Evolutionary conservation across 2,113 vertebrate species (phyloP).

Genomic region (Ibidorhyncha struthersii): DNA sequence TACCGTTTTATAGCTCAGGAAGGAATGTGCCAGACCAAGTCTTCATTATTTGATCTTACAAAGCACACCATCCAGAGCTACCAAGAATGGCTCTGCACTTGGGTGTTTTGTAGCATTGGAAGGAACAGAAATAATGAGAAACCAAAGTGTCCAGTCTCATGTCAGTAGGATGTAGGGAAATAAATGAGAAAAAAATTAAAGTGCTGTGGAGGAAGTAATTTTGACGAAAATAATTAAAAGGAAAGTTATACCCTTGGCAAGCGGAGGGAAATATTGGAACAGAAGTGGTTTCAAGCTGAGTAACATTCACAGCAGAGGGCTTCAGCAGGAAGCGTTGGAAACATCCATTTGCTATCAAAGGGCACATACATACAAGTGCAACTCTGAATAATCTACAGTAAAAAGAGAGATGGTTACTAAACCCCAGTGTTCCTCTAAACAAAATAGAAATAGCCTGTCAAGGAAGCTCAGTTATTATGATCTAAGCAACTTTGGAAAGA

Average conservation of each 20-base stretch:
- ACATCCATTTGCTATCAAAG: background rate
- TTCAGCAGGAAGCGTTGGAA: background rate
- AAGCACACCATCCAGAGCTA: background rate
- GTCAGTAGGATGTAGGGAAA: background rate
- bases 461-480: background rate
- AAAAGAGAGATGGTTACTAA: background rate
- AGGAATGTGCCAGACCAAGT: background rate
- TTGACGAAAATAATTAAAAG: background rate
- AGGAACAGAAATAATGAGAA: background rate
- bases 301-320: background rate
- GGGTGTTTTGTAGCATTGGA: background rate
- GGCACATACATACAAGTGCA: background rate
- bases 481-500: background rate
- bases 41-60: background rate
- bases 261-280: background rate
- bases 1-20: background rate
- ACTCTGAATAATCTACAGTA: background rate
- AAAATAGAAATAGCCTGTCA: background rate
- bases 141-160: background rate
- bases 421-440: background rate
- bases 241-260: background rate
- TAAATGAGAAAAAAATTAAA: background rate
- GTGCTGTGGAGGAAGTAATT: background rate
- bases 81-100: background rate
- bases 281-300: background rate